phyloP scores from a whole-genome alignment of 2,113 vertebrate genomes.

The Aptenodytes forsteri region DNA sequence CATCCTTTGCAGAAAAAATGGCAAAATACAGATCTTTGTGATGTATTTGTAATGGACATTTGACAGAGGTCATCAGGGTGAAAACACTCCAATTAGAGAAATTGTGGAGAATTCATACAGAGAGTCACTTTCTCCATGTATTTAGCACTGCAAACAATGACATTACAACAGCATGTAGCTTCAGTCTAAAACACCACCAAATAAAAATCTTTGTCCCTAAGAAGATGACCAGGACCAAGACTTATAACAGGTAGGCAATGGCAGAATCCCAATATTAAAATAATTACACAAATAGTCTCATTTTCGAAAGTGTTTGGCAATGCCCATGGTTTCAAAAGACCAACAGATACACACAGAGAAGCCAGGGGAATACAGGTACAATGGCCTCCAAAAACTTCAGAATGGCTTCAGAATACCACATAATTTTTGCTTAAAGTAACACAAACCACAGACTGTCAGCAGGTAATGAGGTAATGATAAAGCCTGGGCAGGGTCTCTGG shows the following conservation, averaged over 20 bases:
- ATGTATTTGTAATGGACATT: background rate
- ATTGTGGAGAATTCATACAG: background rate
- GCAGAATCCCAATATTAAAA: background rate
- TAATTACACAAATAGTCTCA: background rate
- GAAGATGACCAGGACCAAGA: background rate
- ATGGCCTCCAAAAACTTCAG: background rate
- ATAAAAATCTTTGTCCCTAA: background rate
- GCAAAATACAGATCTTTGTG: background rate
- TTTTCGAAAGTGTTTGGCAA: background rate
- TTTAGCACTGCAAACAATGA: background rate
- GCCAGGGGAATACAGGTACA: background rate
- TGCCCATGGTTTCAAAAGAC: background rate
- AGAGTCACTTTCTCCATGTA: background rate
- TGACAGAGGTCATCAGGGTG: background rate
- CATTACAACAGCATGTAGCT: background rate
- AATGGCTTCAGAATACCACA: background rate
- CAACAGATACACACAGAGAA: background rate
- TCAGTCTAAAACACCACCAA: background rate
- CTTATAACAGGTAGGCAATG: background rate
- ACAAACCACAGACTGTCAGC: background rate
- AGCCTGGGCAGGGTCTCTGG: background rate
- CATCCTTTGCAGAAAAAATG: background rate
- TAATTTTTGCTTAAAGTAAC: background rate
- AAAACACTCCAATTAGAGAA: background rate
- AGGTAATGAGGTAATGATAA: background rate